Conservation (phyloP, 2,888 invertebrate species). For the Lagria hirta region DNA sequence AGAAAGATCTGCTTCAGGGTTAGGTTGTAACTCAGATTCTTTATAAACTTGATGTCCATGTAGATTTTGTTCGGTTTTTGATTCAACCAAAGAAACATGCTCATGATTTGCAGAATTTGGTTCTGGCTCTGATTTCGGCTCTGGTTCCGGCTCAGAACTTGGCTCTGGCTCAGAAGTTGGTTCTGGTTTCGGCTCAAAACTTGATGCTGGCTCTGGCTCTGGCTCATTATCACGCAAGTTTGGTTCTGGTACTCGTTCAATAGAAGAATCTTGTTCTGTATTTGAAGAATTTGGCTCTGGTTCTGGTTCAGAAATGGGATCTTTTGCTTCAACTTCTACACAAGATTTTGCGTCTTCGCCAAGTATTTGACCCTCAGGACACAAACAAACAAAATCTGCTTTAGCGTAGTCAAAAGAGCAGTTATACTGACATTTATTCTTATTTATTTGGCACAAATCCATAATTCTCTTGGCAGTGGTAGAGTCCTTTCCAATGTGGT, state of each 20-base stretch:
- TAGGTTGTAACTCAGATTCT: too few species aligned
- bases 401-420: constrained; percentile 67
- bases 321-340: constrained; percentile 5
- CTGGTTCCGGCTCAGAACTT: too few species aligned
- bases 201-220: constrained; percentile 29
- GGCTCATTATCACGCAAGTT: constrained; percentile 10
- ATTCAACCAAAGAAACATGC: too few species aligned
- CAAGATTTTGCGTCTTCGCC: constrained; percentile 56
- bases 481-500: constrained; percentile 57
- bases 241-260: constrained; percentile 28
- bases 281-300: constrained; percentile 13
- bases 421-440: constrained; percentile 65
- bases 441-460: constrained; percentile 67
- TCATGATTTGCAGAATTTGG: too few species aligned
- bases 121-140: constrained; percentile 9
- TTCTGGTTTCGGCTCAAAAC: constrained; percentile 38
- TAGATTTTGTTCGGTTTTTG: too few species aligned
- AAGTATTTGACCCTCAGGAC: constrained; percentile 61
- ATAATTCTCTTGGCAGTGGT: constrained; percentile 61
- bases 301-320: constrained; percentile 33
- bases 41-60: too few species aligned
- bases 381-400: constrained; percentile 67
- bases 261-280: constrained; percentile 22
- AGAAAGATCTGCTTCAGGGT: too few species aligned
- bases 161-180: constrained; percentile 40